A percentile compares a stretch with the other conserved stretches of the same genome.
Conservation (phyloP, 53 echinoderm and acorn worm species). For the Hippasteria phrygiana region DNA sequence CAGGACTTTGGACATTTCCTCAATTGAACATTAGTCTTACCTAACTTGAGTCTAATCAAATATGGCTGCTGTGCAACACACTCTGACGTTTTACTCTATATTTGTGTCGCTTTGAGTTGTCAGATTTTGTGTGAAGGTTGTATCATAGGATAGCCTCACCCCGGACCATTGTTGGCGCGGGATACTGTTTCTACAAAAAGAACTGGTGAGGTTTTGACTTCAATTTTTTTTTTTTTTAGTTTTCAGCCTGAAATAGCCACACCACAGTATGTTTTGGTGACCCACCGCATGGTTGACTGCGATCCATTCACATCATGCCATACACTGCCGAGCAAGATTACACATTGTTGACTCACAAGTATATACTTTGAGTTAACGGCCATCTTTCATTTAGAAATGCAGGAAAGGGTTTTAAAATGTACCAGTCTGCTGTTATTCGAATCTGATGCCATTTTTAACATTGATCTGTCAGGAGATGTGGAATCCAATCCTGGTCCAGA, state of each 20-base stretch:
- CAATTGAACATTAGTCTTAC: too few relatives aligned
- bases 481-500: slow-evolving; percentile 15
- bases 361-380: background rate
- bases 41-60: too few relatives aligned
- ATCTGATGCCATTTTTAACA: slow-evolving; percentile 2
- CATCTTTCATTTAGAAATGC: slow-evolving; percentile 14
- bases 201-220: slow-evolving; percentile 21
- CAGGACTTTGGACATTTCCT: too few relatives aligned
- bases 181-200: background rate
- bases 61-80: too few relatives aligned
- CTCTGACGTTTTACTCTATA: slow-evolving; percentile 12
- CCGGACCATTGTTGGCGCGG: background rate
- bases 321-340: background rate
- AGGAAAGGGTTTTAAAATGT: background rate
- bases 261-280: background rate
- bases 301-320: background rate
- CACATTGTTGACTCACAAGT: background rate
- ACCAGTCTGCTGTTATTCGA: background rate
- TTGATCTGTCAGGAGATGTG: slow-evolving; percentile 13
- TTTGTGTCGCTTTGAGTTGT: slow-evolving; percentile 19
- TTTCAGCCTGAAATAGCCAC: background rate
- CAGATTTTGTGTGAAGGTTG: background rate
- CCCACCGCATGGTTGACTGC: slow-evolving; percentile 5
- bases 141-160: background rate
- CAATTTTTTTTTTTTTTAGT: background rate